A percentile compares a stretch with the other conserved stretches of the same genome.
Conservation (phyloP, 1,140 invertebrate genomes). For the Thereuonema tuberculata region DNA sequence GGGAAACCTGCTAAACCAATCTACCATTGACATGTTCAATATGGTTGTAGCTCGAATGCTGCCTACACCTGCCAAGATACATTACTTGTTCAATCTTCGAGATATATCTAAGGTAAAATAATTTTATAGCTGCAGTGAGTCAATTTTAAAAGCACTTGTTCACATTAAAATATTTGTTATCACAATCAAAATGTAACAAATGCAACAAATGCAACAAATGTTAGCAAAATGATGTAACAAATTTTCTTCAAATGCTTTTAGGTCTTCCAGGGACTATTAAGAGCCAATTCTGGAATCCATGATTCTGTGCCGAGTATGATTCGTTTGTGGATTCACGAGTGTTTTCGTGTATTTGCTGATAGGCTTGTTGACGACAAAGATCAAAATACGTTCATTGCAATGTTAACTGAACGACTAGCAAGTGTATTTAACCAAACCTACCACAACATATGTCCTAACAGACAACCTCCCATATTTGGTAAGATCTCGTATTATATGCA, state of each 20-base stretch:
- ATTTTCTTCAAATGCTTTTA: conserved; percentile 21
- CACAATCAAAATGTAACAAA: too few relatives aligned
- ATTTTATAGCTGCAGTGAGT: not conserved
- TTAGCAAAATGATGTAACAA: too few relatives aligned
- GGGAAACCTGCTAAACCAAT: conserved; percentile 42
- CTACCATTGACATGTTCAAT: conserved; percentile 60
- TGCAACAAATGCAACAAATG: too few relatives aligned
- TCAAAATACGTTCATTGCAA: conserved; percentile 52
- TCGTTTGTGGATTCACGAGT: conserved; percentile 69
- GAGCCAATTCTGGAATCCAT: conserved; percentile 56
- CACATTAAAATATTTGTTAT: too few relatives aligned
- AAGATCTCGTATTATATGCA: too few relatives aligned
- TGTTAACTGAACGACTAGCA: conserved; percentile 54
- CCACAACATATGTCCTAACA: conserved; percentile 60
- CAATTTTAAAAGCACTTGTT: too few relatives aligned
- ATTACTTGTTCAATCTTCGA: conserved; percentile 73
- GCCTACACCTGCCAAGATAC: conserved; percentile 72
- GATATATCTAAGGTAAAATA: conserved; percentile 58
- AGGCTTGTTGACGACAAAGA: conserved; percentile 63
- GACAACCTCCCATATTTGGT: conserved; percentile 57
- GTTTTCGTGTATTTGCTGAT: conserved; percentile 65
- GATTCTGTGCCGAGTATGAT: conserved; percentile 52
- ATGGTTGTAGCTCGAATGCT: conserved; percentile 52
- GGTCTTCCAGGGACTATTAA: conserved; percentile 56
- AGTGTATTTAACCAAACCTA: conserved; percentile 60